Percentiles rank a stretch among this genome's conserved stretches.
Conservation (phyloP, 2,888 invertebrate species). For the Argyra leucocephala region DNA sequence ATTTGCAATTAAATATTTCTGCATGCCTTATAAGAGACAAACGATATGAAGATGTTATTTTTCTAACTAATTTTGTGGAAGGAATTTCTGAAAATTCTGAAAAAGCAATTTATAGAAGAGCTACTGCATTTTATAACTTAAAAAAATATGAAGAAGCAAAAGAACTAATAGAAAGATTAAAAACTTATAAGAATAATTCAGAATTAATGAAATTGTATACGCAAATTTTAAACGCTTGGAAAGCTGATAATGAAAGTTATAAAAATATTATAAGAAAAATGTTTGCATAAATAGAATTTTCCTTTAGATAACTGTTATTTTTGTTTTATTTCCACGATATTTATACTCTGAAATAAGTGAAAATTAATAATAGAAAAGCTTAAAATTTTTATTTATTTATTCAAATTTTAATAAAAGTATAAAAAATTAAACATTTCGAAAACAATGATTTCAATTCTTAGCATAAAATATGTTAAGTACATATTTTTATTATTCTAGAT, state of each 20-base stretch:
- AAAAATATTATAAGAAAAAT: conserved; percentile 47
- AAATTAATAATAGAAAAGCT: too few relatives aligned
- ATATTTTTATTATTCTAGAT: too few relatives aligned
- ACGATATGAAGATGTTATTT: conserved; percentile 56
- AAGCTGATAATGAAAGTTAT: conserved; percentile 52
- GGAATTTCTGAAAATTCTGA: conserved; percentile 41
- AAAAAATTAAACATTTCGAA: too few relatives aligned
- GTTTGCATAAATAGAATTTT: conserved; percentile 38
- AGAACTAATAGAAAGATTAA: conserved; percentile 44
- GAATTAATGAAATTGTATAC: conserved; percentile 53
- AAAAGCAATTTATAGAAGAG: conserved; percentile 47
- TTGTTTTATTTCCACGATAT: too few relatives aligned
- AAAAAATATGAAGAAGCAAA: conserved; percentile 59
- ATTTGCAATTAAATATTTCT: conserved; percentile 72
- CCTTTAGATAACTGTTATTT: too few relatives aligned
- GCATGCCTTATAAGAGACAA: conserved; percentile 64
- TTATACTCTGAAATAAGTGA: too few relatives aligned
- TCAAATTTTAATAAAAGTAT: too few relatives aligned
- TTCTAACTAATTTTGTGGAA: conserved; percentile 49
- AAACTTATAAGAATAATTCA: conserved; percentile 56
- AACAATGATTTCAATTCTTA: too few relatives aligned
- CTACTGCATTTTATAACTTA: conserved; percentile 47
- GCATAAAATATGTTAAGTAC: too few relatives aligned
- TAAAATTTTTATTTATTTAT: too few relatives aligned
- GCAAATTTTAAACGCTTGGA: conserved; percentile 48